Conservation (phyloP, 2,797 vertebrate species). For the Mormyrus hasselquistii region DNA sequence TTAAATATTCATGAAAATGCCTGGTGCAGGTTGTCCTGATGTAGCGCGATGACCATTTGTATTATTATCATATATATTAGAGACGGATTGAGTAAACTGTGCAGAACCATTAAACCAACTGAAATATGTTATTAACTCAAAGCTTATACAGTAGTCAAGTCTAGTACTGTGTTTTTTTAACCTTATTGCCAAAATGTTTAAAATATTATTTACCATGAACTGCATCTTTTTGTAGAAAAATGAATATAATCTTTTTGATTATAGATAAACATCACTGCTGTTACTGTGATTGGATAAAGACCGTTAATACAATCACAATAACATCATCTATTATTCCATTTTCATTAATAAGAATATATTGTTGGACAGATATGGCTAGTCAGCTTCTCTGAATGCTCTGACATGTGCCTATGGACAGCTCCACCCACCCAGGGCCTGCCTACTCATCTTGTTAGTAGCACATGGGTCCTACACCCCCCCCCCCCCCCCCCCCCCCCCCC, state of each 20-base stretch:
- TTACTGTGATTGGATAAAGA: background rate
- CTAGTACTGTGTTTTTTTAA: background rate
- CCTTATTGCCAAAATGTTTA: background rate
- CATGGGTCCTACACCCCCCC: background rate
- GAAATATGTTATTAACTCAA: background rate
- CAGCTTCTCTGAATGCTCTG: background rate
- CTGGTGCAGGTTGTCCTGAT: background rate
- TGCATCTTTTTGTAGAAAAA: background rate
- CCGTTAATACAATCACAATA: background rate
- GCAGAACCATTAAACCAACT: background rate
- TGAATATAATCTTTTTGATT: background rate
- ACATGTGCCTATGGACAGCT: background rate
- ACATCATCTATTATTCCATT: background rate
- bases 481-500: background rate
- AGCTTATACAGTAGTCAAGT: background rate
- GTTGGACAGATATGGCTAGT: background rate
- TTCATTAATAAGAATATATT: background rate
- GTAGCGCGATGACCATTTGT: background rate
- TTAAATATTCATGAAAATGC: conserved; percentile 34
- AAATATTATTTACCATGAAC: background rate
- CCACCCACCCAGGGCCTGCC: background rate
- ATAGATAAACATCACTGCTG: background rate
- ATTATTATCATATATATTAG: background rate
- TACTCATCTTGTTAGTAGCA: background rate
- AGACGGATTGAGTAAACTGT: background rate